Evolutionary conservation across 2,888 invertebrate species (phyloP), one percentile per base, ranked within the genome.

Genomic region (Campoplex nolae): DNA sequence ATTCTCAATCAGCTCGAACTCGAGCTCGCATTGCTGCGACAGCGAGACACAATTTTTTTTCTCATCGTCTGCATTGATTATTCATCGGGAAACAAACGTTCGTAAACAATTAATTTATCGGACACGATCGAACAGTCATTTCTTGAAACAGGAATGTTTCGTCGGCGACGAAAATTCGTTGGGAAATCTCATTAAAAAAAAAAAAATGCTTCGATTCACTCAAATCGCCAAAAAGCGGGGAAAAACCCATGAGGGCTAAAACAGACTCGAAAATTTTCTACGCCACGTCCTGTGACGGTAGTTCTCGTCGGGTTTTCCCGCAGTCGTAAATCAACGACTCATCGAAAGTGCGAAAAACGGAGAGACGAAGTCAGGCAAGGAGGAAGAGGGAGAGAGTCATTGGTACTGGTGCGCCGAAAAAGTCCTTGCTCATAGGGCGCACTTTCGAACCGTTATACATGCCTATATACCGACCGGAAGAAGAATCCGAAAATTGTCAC

Each of bases 321-420:
- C 48, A 51, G 56, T 84, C 71, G 82, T 87, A 87, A 87, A 87
- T 87, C 84, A 87, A 58, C 7, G 65, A 78, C 74, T 82, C 78
- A 13, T 82, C 76, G 87, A 67, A 68, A 42, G 48, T 51, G 11
- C 38, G 62, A 8, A 38, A 13, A 18, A 51, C 32, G 42, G 16
- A n/a, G n/a, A 68, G 32, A 7, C 58, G 11, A 23, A 58, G 45
- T 11, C 0, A 51, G 16, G 28, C 45, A 45, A 48, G 23, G 68
- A 45, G 45, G 8, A 65, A 54, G 80, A 48, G 76, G 58, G 62
- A 51, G 76, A n/a, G 18, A 51, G 18, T 68, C 32, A 18, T 65
- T 8, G 16, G 74, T 56, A 54, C 76, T 42, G 75, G 68, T 83
- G 76, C 28, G 84, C 65, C 73, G 77, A 77, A 65, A 83, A 76